phyloP scores from a whole-genome alignment of 2,797 vertebrate genomes.

The Champsocephalus gunnari region DNA sequence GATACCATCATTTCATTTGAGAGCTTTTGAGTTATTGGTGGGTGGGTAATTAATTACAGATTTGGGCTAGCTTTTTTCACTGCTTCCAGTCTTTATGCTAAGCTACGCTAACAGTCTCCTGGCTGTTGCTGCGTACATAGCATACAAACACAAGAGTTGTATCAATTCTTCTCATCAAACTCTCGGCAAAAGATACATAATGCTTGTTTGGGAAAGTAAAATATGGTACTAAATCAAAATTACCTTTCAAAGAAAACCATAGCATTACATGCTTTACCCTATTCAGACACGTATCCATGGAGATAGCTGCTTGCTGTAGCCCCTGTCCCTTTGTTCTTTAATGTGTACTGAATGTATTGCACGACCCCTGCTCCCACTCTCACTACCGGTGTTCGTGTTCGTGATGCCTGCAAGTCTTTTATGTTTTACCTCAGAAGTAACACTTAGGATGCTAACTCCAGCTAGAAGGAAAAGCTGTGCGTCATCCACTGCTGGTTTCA shows the following conservation, averaged over 20 bases:
- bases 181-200: accelerated
- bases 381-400: slow-evolving; percentile 52
- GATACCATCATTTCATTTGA: not conserved
- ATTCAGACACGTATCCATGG: slow-evolving; percentile 86
- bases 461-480: slow-evolving; percentile 21
- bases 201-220: not conserved
- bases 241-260: not conserved
- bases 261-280: not conserved
- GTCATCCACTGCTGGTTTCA: slow-evolving; percentile 42
- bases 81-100: not conserved
- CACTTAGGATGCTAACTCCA: slow-evolving; percentile 51
- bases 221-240: not conserved
- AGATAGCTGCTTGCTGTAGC: slow-evolving; percentile 79
- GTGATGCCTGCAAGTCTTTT: slow-evolving; percentile 38
- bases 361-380: slow-evolving; percentile 66
- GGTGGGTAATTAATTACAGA: too few species aligned
- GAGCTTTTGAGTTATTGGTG: not conserved
- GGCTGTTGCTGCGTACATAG: not conserved
- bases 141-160: not conserved
- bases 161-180: not conserved
- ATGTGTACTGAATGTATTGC: slow-evolving; percentile 68
- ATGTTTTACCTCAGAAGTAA: slow-evolving; percentile 32
- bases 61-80: not conserved
- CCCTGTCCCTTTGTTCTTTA: slow-evolving; percentile 30
- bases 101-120: not conserved